These are phyloP conservation scores for Lamellibrachia satsuma DNA, from an alignment of 2,888 invertebrate genomes.

Conservation along the genomic window DNA sequence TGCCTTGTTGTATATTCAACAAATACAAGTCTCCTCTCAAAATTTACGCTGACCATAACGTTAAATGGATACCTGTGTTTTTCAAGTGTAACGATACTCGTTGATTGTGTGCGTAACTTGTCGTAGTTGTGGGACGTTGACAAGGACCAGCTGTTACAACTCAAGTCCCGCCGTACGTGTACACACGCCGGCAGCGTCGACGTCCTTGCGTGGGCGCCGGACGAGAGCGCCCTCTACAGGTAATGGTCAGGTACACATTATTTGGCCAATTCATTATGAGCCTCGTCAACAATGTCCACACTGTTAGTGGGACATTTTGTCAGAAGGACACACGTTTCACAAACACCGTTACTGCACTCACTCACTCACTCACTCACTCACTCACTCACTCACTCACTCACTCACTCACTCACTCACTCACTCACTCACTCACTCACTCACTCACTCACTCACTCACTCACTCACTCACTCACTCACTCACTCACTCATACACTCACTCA, in stretches of 20 bases:
- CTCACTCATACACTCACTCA: too few relatives aligned
- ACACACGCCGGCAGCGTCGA: slow-evolving; percentile 32
- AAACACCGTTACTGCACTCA: background rate
- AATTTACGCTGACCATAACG: too few relatives aligned
- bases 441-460: slow-evolving; percentile 26
- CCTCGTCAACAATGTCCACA: too few relatives aligned
- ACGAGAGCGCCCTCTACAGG: slow-evolving; percentile 41
- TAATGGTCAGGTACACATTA: background rate
- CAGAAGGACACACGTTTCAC: background rate
- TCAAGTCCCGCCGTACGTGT: background rate
- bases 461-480: background rate
- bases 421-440: slow-evolving; percentile 25
- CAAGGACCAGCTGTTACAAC: background rate
- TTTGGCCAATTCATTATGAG: too few relatives aligned
- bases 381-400: slow-evolving; percentile 8
- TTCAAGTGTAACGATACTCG: background rate
- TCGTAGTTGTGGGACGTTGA: background rate
- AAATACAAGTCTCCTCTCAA: too few relatives aligned
- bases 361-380: slow-evolving; percentile 23
- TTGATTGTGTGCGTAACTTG: background rate
- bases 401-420: slow-evolving; percentile 25
- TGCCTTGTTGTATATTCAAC: too few relatives aligned
- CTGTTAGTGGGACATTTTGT: too few relatives aligned
- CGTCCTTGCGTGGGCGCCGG: slow-evolving; percentile 42
- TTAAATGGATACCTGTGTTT: too few relatives aligned